These are phyloP conservation scores for Loxodonta africana DNA, from an alignment of 2,113 vertebrate genomes.

Conservation along the genomic window DNA sequence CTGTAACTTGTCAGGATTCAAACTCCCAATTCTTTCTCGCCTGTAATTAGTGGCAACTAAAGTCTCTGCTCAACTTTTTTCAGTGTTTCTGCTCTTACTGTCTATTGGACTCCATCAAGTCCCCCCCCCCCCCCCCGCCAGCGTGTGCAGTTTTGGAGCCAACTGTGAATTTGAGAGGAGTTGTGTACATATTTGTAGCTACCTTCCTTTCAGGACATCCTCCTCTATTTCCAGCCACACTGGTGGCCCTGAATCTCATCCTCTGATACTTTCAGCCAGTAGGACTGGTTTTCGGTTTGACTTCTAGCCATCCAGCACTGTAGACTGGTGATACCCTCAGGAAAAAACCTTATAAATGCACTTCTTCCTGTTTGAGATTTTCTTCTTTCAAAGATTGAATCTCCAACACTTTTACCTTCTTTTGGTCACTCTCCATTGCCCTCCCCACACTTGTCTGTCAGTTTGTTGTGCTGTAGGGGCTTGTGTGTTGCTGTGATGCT, in stretches of 20 bases:
- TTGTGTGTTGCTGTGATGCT: too few relatives aligned
- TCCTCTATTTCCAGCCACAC: neutral
- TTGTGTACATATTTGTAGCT: neutral
- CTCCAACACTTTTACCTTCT: neutral
- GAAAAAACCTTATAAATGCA: neutral
- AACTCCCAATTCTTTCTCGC: neutral
- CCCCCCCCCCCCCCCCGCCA: fast-evolving
- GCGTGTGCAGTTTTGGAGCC: neutral
- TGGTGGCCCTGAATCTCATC: neutral
- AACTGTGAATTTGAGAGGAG: neutral
- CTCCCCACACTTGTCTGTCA: too few relatives aligned
- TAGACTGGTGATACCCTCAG: neutral
- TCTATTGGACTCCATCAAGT: neutral
- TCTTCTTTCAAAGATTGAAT: neutral
- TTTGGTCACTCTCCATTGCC: neutral
- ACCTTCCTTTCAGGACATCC: too few relatives aligned
- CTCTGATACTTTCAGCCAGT: neutral
- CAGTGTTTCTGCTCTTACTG: neutral
- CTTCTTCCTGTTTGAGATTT: neutral
- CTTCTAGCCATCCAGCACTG: too few relatives aligned
- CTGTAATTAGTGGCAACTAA: neutral
- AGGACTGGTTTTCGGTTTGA: neutral
- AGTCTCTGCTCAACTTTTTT: neutral
- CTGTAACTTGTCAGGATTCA: neutral
- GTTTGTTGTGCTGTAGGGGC: too few relatives aligned